Evolutionary conservation across 2,113 vertebrate species (phyloP), one percentile per base, ranked within the genome.

Genomic region (Climacteris rufus): DNA sequence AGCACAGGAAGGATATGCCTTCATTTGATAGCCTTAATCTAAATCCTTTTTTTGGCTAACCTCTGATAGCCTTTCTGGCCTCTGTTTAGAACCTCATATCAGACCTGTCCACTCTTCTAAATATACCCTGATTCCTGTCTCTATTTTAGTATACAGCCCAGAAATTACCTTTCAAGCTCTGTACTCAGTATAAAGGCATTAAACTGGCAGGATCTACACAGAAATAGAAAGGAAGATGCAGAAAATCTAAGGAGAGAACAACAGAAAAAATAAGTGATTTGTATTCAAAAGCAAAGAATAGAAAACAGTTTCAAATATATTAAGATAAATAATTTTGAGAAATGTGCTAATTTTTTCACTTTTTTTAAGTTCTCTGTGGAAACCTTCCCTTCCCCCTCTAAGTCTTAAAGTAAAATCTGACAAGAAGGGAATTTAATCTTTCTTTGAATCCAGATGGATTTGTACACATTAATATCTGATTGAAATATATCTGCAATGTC

Each of bases 61-160:
- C 31, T 95, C 70, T 95, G 91, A 89, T 70, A 93, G 49, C 60
- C 65, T 94, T 84, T 86, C 40, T 74, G 65, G 24, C 91, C 79
- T 91, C 37, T 96, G 61, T 95, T 95, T 94, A 87, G 57, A 94
- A 92, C 42, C 27, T 95, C 13, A 11, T 87, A 90, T 80, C 74
- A 92, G 78, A 83, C 81, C 65, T 94, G 82, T 94, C 89, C 61
- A 42, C 75, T 96, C 92, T 86, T 87, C 91, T 84, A 90, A 93
- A 95, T 82, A 93, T 21, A 85, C 7, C 25, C 22, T 76, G 31
- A 87, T 69, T 45, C 23, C 74, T 59, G n/a, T 24, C 45, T 94
- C 45, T 96, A 83, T 96, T 95, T 97, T 82, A 82, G 60, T 89
- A 79, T 83, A 61, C 8, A 91, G 49, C 50, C 28, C 61, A 96